Base-by-base conservation (phyloP, 2,888 invertebrate genomes). In the Yponomeuta evonymella region DNA sequence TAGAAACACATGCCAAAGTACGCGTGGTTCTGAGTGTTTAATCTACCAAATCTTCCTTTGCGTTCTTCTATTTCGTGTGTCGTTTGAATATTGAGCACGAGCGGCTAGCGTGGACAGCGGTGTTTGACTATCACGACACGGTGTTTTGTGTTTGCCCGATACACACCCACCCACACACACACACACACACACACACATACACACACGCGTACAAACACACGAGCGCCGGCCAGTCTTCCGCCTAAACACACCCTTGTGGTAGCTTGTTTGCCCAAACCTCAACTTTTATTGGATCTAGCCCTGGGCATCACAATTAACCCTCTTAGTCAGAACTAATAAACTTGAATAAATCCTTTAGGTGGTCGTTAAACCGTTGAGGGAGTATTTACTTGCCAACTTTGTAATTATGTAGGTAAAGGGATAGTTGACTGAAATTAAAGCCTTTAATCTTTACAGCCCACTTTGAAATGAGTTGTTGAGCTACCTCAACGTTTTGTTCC, bases 251-350 rank as follows among this genome's bases (percentile, higher is more conserved):
- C 51, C 51, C 51, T 58, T 15, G 15, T 5, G 51, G 51, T 58
- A 58, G 15, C 51, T 15, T 58, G 51, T 58, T 58, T 58, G 51
- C 51, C 15, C 15, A 58, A 12, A 58, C 51, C 15, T 58, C 15
- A 58, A 15, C 43, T 58, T 58, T 58, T 58, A 58, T 58, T 58
- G 51, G 51, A 15, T 58, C 15, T 8, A 12, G 51, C 51, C 51
- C 15, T 12, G 51, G 51, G 51, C 51, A 58, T 12, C 51, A 58
- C 51, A 58, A 15, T 58, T 58, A 58, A 15, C 51, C 51, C 51
- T 58, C 51, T 43, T 58, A 58, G 51, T 58, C 51, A 58, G 51
- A 58, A 58, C 51, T 58, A 58, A 58, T 58, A 58, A 58, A 58
- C 15, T 58, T 58, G 51, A 58, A 58, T 58, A 58, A 58, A 58